Evolutionary conservation across 1,140 invertebrate genomes (phyloP).

Genomic region (Potamilus streckersoni): DNA sequence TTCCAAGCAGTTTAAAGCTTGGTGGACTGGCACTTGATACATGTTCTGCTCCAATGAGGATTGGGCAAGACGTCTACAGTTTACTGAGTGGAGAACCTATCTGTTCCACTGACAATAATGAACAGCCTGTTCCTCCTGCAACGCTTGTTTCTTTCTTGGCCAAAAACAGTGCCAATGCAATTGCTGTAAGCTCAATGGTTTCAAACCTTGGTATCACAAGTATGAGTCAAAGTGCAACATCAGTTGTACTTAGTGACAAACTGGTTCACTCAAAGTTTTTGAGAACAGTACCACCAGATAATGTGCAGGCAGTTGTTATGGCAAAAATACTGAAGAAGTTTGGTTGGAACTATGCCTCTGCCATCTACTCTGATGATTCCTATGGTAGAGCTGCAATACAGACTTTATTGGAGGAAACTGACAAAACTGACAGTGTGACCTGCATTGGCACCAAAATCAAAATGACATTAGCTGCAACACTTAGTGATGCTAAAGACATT

Average conservation of each 20-base stretch:
- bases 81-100: slow-evolving; percentile 56
- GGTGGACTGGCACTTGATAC: slow-evolving; percentile 60
- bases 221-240: slow-evolving; percentile 84
- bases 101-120: slow-evolving; percentile 39
- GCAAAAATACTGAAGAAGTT: slow-evolving; percentile 76
- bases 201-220: slow-evolving; percentile 49
- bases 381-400: slow-evolving; percentile 73
- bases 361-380: slow-evolving; percentile 74
- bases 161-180: slow-evolving; percentile 53
- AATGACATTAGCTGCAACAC: slow-evolving; percentile 45
- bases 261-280: slow-evolving; percentile 78
- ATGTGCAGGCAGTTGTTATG: slow-evolving; percentile 80
- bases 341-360: slow-evolving; percentile 83
- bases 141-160: slow-evolving; percentile 53
- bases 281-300: slow-evolving; percentile 78
- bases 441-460: slow-evolving; percentile 37
- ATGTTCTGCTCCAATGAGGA: slow-evolving; percentile 44
- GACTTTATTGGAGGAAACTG: slow-evolving; percentile 47
- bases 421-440: slow-evolving; percentile 31
- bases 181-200: slow-evolving; percentile 49
- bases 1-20: slow-evolving; percentile 50
- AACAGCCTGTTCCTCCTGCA: slow-evolving; percentile 49
- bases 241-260: slow-evolving; percentile 72
- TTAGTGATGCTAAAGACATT: slow-evolving; percentile 52
- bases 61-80: slow-evolving; percentile 61